Conservation (phyloP, 2,113 vertebrate genomes). For the Prunella himalayana region DNA sequence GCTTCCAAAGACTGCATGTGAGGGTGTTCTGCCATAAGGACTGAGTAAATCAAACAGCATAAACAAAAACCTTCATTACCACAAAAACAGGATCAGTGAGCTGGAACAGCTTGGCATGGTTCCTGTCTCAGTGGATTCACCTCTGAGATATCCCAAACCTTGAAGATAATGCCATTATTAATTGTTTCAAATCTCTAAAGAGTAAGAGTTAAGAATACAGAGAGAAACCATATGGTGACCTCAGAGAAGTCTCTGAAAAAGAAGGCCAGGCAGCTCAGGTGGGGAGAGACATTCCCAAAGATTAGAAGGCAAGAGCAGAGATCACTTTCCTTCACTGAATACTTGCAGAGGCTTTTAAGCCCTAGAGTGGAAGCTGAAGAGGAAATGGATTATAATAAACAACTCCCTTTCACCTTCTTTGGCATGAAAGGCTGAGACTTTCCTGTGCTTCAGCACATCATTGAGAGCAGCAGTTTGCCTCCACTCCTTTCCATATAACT, state of each 20-base stretch:
- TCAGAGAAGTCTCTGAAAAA: slow-evolving; percentile 1
- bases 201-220: neutral
- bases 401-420: slow-evolving; percentile 11
- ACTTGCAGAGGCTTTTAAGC: neutral
- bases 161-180: neutral
- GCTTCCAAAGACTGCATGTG: neutral
- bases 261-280: neutral
- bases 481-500: neutral
- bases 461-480: neutral
- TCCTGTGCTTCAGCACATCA: neutral
- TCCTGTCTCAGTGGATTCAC: neutral
- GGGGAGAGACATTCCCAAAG: neutral
- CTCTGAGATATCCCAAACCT: neutral
- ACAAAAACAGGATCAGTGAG: neutral
- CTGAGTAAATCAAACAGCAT: neutral
- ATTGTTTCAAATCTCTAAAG: neutral
- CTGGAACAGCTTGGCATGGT: neutral
- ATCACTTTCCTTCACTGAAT: neutral
- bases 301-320: neutral
- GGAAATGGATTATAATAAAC: slow-evolving; percentile 21
- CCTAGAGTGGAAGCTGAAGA: neutral
- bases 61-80: neutral
- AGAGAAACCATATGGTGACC: slow-evolving; percentile 37
- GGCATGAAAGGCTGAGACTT: neutral
- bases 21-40: neutral